Conservation (phyloP, 2,113 vertebrate genomes). For the Engraulis encrasicolus region DNA sequence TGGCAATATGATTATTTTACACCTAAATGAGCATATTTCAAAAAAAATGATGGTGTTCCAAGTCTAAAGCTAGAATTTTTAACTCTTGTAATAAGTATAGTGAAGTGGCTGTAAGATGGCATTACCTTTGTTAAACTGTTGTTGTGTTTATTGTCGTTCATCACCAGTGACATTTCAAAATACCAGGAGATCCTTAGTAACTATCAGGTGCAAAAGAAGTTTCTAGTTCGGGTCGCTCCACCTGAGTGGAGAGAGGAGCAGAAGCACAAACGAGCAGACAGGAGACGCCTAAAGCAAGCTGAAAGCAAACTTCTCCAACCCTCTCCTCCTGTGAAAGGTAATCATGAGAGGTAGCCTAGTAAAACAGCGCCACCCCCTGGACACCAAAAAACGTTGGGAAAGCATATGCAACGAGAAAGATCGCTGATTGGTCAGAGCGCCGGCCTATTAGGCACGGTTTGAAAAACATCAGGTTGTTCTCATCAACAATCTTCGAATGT, state of each 20-base stretch:
- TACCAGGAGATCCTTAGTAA: constrained; percentile 64
- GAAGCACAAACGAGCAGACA: constrained; percentile 48
- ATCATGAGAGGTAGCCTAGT: not conserved
- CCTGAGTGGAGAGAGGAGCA: constrained; percentile 61
- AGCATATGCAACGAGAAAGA: too few species aligned
- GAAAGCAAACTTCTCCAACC: not conserved
- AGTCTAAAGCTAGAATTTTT: not conserved
- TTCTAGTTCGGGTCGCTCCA: constrained; percentile 66
- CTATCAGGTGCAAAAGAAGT: constrained; percentile 64
- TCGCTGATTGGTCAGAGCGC: too few species aligned
- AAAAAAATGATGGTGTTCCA: too few species aligned
- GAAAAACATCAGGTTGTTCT: too few species aligned
- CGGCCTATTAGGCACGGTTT: too few species aligned
- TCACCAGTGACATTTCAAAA: constrained; percentile 70
- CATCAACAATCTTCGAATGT: too few species aligned
- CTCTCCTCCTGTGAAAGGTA: not conserved
- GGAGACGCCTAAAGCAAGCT: not conserved
- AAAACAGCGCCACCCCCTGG: too few species aligned
- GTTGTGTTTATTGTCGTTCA: constrained; percentile 23
- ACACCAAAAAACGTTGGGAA: too few species aligned
- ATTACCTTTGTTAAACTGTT: not conserved
- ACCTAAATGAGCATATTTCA: too few species aligned
- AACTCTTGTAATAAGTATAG: not conserved
- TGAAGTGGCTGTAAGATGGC: not conserved
- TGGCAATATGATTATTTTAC: too few species aligned